Conservation (phyloP, 2,888 invertebrate species). For the Ephialtes manifestator region DNA sequence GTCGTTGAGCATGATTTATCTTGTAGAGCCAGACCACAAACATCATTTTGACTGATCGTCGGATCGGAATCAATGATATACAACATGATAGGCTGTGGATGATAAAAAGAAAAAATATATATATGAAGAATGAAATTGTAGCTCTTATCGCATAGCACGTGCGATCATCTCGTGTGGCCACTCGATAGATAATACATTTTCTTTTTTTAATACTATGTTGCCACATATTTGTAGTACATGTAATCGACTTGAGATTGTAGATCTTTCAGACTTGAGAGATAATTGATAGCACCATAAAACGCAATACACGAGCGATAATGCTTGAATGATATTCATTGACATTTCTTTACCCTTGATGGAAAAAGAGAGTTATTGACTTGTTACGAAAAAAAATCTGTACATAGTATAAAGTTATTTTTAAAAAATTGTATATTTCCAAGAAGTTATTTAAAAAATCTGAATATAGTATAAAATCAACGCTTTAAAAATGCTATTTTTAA, state of each 20-base stretch:
- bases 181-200: not conserved
- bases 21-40: conserved; percentile 88
- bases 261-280: too few species aligned
- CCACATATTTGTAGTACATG: not conserved
- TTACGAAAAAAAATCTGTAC: too few species aligned
- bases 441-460: too few species aligned
- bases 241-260: not conserved
- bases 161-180: not conserved
- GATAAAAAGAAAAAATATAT: conserved; percentile 26
- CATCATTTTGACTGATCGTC: conserved; percentile 87
- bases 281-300: not conserved
- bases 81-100: conserved; percentile 87
- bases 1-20: conserved; percentile 85
- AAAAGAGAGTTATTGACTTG: too few species aligned
- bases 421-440: too few species aligned
- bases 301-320: not conserved
- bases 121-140: not conserved
- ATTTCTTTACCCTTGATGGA: too few species aligned
- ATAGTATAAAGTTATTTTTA: too few species aligned
- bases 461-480: too few species aligned
- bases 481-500: too few species aligned
- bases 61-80: conserved; percentile 88
- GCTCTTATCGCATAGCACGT: conserved; percentile 1
- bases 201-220: not conserved
- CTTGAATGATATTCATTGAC: too few species aligned